Conservation (phyloP, 2,888 invertebrate species). For the Oxyscelio sp. region DNA sequence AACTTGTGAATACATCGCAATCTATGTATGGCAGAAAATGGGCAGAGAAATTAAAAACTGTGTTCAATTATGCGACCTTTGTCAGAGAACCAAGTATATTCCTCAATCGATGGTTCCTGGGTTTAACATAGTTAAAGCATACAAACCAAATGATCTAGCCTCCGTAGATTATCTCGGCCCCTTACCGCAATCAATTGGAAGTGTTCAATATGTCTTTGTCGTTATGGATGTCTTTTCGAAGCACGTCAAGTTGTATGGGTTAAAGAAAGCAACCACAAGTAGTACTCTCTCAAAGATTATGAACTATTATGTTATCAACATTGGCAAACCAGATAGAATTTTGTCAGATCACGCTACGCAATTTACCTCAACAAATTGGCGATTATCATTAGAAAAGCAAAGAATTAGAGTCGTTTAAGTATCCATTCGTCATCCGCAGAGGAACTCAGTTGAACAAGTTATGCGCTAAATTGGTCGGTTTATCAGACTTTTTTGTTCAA, state of each 20-base stretch:
- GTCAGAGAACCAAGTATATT: neutral
- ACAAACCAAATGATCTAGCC: too few species aligned
- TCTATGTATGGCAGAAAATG: too few species aligned
- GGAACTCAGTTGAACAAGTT: constrained; percentile 3
- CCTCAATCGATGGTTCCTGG: constrained; percentile 1
- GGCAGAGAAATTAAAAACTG: too few species aligned
- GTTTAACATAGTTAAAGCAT: neutral
- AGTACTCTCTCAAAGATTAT: neutral
- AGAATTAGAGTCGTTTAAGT: constrained; percentile 4
- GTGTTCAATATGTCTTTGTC: constrained; percentile 33
- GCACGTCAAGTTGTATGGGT: neutral
- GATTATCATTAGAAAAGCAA: neutral
- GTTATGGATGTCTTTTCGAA: too few species aligned
- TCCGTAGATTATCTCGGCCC: constrained; percentile 15
- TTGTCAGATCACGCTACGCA: constrained; percentile 31
- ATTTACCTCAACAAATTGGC: constrained; percentile 21
- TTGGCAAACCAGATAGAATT: neutral
- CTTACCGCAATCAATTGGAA: constrained; percentile 33
- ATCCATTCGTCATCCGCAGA: constrained; percentile 12
- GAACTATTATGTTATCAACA: neutral
- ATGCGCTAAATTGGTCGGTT: constrained; percentile 6
- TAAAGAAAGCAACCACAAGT: constrained; percentile 18
- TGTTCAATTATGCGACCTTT: too few species aligned
- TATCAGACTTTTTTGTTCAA: constrained; percentile 1
- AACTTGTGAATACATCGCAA: neutral